Base-by-base conservation (phyloP, 2,113 vertebrate genomes). In the Cavia porcellus region DNA sequence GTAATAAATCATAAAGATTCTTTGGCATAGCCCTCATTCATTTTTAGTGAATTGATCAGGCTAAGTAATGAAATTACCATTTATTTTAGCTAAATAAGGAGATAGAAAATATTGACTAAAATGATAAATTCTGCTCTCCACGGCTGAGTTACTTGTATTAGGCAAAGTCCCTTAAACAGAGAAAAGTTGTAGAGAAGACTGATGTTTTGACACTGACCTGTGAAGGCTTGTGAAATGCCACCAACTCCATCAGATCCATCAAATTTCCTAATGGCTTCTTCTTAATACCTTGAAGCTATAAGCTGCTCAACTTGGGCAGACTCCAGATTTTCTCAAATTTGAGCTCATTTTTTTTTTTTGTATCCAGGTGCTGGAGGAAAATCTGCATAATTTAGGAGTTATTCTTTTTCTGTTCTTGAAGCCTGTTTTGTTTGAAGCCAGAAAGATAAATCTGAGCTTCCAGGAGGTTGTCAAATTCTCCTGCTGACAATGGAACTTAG, bases 371-470 rank as follows among this genome's bases (percentile, higher is more conserved):
- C 82, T 15, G 32, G 30, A 80, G n/a, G 32, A 61, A 96, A 95
- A 95, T 84, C 96, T 42, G 55, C 77, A 80, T 88, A 94, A 97
- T 95, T 95, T 95, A 94, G 66, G 92, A 7, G 1, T 4, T 38
- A 14, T 85, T 97, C 75, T 96, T 96, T 97, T 97, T 92, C 92
- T 94, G 91, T 22, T 38, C 96, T 95, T 94, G 89, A 98, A 97
- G 68, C 77, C 97, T 95, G 1, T 89, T 97, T 98, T 97, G 94
- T 88, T 62, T 96, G 93, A 66, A 94, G 97, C 97, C 97, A 98
- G 94, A 83, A 45, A 75, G 93, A 95, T 79, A 96, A 75, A 88
- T 97, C 94, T 97, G 97, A 96, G 95, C 92, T 95, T 97, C 86
- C 87, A 85, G 86, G 82, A 72, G 72, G 50, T 89, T 83, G 28